Evolutionary conservation across 2,113 vertebrate genomes (phyloP), one percentile per base, ranked within the genome.

Genomic region (Rissa tridactyla): DNA sequence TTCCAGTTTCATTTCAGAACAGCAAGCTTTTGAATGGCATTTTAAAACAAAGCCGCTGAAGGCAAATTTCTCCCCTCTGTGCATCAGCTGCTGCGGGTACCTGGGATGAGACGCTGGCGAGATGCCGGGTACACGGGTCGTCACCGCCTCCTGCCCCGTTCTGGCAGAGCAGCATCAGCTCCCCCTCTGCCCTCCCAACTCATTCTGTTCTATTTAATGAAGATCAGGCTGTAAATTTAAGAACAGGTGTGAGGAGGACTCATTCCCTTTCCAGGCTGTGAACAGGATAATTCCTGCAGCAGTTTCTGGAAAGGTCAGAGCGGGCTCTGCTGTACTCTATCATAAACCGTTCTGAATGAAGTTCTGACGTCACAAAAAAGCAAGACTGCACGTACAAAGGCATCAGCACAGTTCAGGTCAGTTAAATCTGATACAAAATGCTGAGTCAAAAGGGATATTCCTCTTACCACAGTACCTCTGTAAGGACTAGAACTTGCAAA

Each of bases 51-150:
- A 76, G 36, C 42, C 8, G 5, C 46, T 23, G 36, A 44, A 44
- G 54, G 58, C 34, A 13, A 34, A 29, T 22, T 29, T 46, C 26
- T 61, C n/a, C 26, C 23, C 27, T 32, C 25, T 34, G 4, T 0
- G 1, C 8, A 2, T 15, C 40, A 29, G 62, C 46, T 65, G 86
- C 30, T 0, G 1, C 40, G 15, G 38, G 11, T 30, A 51, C 5
- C 60, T 1, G 13, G 15, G 65, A 7, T 4, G 4, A 16, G 16
- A 36, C 4, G 2, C 15, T 15, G 42, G 12, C 10, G 2, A 1
- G 30, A 13, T 0, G 3, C 6, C 5, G 7, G 9, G 9, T 11
- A 6, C 46, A 4, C 2, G 8, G 14, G 4, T 5, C 2, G 0
- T 7, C 15, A 0, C 9, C 21, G 55, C 79, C 34, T 36, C 18